phyloP scores from a whole-genome alignment of 2,888 invertebrate genomes.

The Gryllus longicercus region DNA sequence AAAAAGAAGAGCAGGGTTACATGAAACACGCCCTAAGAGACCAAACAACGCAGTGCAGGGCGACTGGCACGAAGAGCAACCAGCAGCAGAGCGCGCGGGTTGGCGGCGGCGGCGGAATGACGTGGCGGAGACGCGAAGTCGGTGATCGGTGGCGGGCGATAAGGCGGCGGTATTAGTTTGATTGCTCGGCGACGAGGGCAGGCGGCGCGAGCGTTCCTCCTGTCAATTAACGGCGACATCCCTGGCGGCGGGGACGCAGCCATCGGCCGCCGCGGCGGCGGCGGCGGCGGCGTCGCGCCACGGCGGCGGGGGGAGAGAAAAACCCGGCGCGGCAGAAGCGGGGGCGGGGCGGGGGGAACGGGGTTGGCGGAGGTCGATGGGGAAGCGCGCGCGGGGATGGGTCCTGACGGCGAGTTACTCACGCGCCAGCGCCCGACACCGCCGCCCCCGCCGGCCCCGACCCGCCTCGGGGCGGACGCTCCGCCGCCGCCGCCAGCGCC shows the following conservation, averaged over 20 bases:
- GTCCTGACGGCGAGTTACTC: not conserved
- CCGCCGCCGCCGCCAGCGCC: not conserved
- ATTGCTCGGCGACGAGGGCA: slow-evolving; percentile 10
- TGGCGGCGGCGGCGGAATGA: too few species aligned
- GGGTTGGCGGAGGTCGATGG: not conserved
- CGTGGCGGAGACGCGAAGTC: too few species aligned
- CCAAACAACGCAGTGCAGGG: too few species aligned
- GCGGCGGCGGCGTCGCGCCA: not conserved
- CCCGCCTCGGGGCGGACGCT: not conserved
- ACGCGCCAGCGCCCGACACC: not conserved
- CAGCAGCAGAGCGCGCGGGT: too few species aligned
- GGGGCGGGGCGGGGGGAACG: not conserved
- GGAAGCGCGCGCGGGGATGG: not conserved
- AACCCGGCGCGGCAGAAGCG: not conserved
- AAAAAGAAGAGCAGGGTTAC: not conserved
- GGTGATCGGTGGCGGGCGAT: not conserved
- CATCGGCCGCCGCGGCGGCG: not conserved
- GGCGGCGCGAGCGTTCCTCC: not conserved
- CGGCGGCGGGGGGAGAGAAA: not conserved
- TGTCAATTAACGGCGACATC: not conserved
- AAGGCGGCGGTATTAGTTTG: slow-evolving; percentile 17
- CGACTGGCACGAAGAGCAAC: too few species aligned
- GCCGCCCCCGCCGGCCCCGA: not conserved
- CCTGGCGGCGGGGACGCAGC: not conserved
- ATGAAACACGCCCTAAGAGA: not conserved